Conservation (phyloP, 2,113 vertebrate genomes). For the Eidolon helvum region DNA sequence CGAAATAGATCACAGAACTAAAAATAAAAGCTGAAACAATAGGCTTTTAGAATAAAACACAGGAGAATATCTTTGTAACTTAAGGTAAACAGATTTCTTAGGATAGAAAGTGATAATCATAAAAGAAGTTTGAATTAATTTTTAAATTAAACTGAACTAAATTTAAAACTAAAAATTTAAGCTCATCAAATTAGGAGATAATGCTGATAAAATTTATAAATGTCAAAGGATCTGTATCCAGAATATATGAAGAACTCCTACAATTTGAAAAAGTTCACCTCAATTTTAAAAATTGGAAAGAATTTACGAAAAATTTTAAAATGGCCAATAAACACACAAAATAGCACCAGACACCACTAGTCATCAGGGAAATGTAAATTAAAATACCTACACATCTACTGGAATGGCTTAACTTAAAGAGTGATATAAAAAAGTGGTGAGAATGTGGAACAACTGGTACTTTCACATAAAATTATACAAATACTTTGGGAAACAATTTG, state of each 20-base stretch:
- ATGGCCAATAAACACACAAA: not conserved
- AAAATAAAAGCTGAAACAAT: slow-evolving; percentile 10
- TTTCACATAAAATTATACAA: not conserved
- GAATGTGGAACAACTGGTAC: not conserved
- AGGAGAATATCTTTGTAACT: not conserved
- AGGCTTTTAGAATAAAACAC: not conserved
- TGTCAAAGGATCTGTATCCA: not conserved
- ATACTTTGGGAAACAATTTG: not conserved
- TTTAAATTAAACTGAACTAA: slow-evolving; percentile 32
- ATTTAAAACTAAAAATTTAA: slow-evolving; percentile 28
- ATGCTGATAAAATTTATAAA: not conserved
- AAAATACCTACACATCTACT: not conserved
- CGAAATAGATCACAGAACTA: not conserved
- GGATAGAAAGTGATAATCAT: not conserved
- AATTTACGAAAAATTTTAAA: not conserved
- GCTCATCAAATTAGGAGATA: not conserved
- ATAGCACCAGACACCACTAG: not conserved
- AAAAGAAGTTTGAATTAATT: not conserved
- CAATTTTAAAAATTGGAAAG: not conserved
- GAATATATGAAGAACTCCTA: not conserved
- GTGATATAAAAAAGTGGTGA: not conserved
- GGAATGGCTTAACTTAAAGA: not conserved
- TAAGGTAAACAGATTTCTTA: slow-evolving; percentile 30
- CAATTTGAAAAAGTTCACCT: not conserved
- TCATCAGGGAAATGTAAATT: not conserved